phyloP scores from a whole-genome alignment of 2,888 invertebrate species.

The Psylliodes chrysocephalus region DNA sequence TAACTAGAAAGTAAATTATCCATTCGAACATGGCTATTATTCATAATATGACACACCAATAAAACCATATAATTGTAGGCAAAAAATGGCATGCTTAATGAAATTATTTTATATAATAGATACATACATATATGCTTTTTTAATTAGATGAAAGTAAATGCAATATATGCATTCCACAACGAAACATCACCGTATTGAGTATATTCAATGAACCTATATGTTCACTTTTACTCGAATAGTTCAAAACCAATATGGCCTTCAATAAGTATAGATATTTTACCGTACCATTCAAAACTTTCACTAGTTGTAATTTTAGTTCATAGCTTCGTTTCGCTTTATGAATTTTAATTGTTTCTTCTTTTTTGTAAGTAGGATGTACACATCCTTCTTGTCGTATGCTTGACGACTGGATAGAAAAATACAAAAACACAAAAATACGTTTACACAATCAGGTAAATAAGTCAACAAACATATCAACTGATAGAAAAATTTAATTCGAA shows the following conservation, averaged over 20 bases:
- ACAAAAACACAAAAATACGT: not conserved
- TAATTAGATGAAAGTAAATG: not conserved
- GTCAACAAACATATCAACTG: no score
- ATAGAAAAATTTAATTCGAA: no score
- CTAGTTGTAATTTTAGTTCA: constrained; percentile 10
- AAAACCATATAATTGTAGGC: no score
- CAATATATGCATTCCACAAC: not conserved
- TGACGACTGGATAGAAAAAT: not conserved
- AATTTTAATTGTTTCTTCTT: constrained; percentile 32
- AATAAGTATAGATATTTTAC: not conserved
- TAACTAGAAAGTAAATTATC: no score
- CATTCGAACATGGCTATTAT: no score
- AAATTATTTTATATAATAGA: not conserved
- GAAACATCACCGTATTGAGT: not conserved
- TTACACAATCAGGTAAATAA: no score
- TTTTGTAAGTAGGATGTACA: constrained; percentile 30
- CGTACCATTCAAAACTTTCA: constrained; percentile 6
- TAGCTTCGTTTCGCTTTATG: constrained; percentile 33
- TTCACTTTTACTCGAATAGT: constrained; percentile 3
- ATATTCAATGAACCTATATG: not conserved
- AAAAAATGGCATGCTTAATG: no score
- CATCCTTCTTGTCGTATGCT: constrained; percentile 24
- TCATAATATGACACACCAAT: no score
- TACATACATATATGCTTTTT: not conserved
- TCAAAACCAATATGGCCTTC: constrained; percentile 4